These are phyloP conservation scores for Kradibia gibbosae DNA, from an alignment of 1,140 invertebrate species.

Conservation along the genomic window DNA sequence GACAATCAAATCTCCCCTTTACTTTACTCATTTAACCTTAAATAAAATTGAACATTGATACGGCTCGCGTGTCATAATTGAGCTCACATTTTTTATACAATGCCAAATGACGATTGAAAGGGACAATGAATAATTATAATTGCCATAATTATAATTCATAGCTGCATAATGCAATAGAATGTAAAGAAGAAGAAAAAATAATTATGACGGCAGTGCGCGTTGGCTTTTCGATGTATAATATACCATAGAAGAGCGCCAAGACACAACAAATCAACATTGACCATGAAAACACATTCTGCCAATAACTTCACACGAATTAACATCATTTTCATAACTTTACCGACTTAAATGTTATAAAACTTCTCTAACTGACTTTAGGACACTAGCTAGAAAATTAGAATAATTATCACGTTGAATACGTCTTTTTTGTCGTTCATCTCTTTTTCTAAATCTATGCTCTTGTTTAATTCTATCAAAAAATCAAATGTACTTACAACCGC, in stretches of 20 bases:
- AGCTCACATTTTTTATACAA: slow-evolving; percentile 43
- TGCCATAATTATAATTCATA: slow-evolving; percentile 10
- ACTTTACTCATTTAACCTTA: slow-evolving; percentile 25
- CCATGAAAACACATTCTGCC: slow-evolving; percentile 14
- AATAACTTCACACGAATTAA: slow-evolving; percentile 26
- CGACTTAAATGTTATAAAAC: background rate
- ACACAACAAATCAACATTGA: background rate
- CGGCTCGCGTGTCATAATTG: slow-evolving; percentile 19
- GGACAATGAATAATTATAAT: background rate
- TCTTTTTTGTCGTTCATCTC: slow-evolving; percentile 16
- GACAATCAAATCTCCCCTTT: slow-evolving; percentile 38
- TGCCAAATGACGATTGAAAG: slow-evolving; percentile 12
- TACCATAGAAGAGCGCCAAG: slow-evolving; percentile 18
- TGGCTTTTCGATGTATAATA: slow-evolving; percentile 7
- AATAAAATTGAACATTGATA: slow-evolving; percentile 36
- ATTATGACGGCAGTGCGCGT: background rate
- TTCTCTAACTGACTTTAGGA: slow-evolving; percentile 14
- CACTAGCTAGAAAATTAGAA: background rate
- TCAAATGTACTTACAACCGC: slow-evolving; percentile 48
- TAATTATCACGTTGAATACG: background rate
- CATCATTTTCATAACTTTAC: slow-evolving; percentile 1
- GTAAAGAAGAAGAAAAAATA: background rate
- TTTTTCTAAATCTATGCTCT: background rate
- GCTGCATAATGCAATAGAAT: slow-evolving; percentile 28
- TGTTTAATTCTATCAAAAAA: slow-evolving; percentile 4